Evolutionary conservation across 2,888 invertebrate genomes (phyloP), one percentile per base, ranked within the genome.

Genomic region (Leptopilina myrica): DNA sequence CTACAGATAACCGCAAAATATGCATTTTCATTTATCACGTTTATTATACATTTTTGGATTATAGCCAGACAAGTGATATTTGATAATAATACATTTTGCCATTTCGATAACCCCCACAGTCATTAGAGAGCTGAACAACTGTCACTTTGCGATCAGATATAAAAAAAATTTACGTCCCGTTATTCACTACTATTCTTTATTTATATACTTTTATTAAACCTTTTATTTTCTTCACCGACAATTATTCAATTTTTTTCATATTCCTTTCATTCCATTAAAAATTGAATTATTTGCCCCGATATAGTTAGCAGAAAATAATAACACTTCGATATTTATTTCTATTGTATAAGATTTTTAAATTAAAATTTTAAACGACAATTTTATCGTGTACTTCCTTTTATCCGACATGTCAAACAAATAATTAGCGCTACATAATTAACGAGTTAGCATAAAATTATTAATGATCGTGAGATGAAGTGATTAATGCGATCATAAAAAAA

Each of bases 41-140:
- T 73, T 33, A 73, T 59, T 0, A 73, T 56, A 59, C 33, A 73
- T 56, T 53, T 73, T 73, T 73, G 11, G 73, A 56, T 73, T 73
- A n/a, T 40, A 40, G 73, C 73, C 73, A 56, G 11, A 59, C n/a
- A 59, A 26, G 5, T 69, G 14, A 26, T 53, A 69, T 33, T 49
- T 53, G 53, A 53, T 69, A 26, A 66, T 14, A 66, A 69, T 33
- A 9, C 15, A 33, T 53, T 53, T 20, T 20, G 15, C 15, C 62
- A 62, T 62, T 62, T 62, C 62, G 62, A 62, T 62, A 62, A n/a
- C 62, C 15, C 15, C 8, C 62, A 20, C 62, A 20, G 69, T 53
- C 14, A 53, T 69, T 26, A 53, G 8, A 33, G 26, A 15, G 67
- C 14, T 7, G 12, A 53, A 49, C 20, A 69, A 69, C 14, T 53